Percentiles rank a stretch among this genome's conserved stretches.
Evolutionary conservation across 2,113 vertebrate genomes (phyloP).

Genomic region (Thymallus thymallus): DNA sequence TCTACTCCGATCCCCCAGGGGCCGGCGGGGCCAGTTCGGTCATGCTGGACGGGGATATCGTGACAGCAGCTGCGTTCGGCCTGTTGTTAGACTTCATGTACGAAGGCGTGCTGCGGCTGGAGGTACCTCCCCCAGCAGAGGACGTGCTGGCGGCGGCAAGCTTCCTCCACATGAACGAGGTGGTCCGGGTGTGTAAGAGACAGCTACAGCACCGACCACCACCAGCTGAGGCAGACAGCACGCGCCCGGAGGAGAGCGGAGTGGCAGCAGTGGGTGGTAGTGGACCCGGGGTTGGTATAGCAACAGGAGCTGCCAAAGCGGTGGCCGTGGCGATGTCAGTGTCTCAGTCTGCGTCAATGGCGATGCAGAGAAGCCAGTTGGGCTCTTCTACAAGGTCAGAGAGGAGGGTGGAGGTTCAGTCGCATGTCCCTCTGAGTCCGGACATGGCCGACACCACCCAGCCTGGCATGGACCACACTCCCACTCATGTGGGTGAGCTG

Average conservation of each 20-base stretch:
- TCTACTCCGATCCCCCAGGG: slow-evolving; percentile 83
- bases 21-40: slow-evolving; percentile 64
- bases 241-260: slow-evolving; percentile 80
- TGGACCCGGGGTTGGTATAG: slow-evolving; percentile 13
- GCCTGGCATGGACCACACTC: slow-evolving; percentile 80
- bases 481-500: slow-evolving; percentile 45
- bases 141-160: slow-evolving; percentile 91
- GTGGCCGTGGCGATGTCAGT: slow-evolving; percentile 28
- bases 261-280: not conserved
- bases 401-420: slow-evolving; percentile 35
- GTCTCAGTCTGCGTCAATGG: slow-evolving; percentile 24
- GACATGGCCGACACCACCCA: slow-evolving; percentile 88
- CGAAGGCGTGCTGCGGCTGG: slow-evolving; percentile 83
- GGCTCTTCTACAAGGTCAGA: slow-evolving; percentile 53
- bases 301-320: slow-evolving; percentile 28
- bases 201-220: slow-evolving; percentile 81
- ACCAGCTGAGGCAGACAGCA: slow-evolving; percentile 89
- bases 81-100: slow-evolving; percentile 94
- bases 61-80: slow-evolving; percentile 86
- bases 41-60: slow-evolving; percentile 87
- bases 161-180: slow-evolving; percentile 95
- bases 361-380: slow-evolving; percentile 36
- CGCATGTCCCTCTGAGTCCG: slow-evolving; percentile 59
- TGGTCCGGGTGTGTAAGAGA: slow-evolving; percentile 91
- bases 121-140: slow-evolving; percentile 81